phyloP scores from a whole-genome alignment of 2,888 invertebrate species.

The Ptilodon capucinus region DNA sequence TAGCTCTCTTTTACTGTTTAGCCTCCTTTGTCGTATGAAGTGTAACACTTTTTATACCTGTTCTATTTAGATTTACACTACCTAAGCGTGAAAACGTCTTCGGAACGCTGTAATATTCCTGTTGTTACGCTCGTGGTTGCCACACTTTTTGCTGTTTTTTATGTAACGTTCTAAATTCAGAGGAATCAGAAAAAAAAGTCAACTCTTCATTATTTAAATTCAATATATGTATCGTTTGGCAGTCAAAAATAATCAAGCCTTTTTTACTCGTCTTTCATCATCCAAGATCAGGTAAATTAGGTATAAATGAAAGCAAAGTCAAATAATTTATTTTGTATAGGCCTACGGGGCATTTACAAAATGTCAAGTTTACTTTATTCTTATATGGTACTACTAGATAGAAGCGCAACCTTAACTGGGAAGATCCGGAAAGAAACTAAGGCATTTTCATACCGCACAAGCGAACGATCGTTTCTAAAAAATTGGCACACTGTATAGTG shows the following conservation, averaged over 20 bases:
- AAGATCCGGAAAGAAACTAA: no score
- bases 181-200: not conserved
- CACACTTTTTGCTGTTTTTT: not conserved
- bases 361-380: no score
- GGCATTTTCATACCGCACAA: not conserved
- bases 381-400: no score
- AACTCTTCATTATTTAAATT: not conserved
- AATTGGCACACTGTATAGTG: conserved; percentile 27
- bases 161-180: not conserved
- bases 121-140: not conserved
- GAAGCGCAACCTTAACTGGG: no score
- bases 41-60: not conserved
- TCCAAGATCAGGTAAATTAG: no score
- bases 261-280: no score
- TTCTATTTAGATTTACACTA: conserved; percentile 1
- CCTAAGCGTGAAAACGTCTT: conserved; percentile 3
- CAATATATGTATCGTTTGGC: no score
- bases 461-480: conserved; percentile 13
- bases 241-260: no score
- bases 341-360: no score
- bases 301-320: no score
- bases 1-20: conserved; percentile 12
- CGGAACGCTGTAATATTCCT: not conserved
- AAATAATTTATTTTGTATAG: no score
- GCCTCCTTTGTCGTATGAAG: conserved; percentile 1